Evolutionary conservation across 2,113 vertebrate species (phyloP).

Genomic region (Myrmecobius fasciatus): DNA sequence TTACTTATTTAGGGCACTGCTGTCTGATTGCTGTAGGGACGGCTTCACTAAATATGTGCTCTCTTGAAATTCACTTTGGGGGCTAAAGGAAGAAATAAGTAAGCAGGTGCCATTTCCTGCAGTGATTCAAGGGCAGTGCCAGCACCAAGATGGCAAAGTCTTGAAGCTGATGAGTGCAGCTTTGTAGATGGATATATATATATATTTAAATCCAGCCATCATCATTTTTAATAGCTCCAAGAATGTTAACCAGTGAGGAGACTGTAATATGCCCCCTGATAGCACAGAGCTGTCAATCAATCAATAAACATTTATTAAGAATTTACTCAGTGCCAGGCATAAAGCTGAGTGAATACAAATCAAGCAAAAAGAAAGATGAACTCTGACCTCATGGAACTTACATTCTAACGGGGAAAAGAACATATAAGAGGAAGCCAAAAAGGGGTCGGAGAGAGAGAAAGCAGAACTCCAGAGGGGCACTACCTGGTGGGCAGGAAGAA

Average conservation of each 20-base stretch:
- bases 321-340: neutral
- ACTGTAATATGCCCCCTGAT: neutral
- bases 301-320: neutral
- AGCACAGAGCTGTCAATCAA: neutral
- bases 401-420: neutral
- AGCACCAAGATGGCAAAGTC: conserved; percentile 26
- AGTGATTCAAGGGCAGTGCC: neutral
- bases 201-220: neutral
- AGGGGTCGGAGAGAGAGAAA: neutral
- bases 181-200: neutral
- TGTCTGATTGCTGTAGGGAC: neutral
- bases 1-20: neutral
- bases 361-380: neutral
- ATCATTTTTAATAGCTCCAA: neutral
- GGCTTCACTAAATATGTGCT: neutral
- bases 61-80: neutral
- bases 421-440: neutral
- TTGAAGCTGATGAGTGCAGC: neutral
- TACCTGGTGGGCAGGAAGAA: neutral
- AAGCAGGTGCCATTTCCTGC: conserved; percentile 4
- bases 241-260: neutral
- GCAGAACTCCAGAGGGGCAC: neutral
- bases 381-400: neutral
- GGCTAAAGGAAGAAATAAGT: neutral
- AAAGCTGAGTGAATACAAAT: neutral